phyloP scores from a whole-genome alignment of 1,140 invertebrate species.

The Drosophila simulans region DNA sequence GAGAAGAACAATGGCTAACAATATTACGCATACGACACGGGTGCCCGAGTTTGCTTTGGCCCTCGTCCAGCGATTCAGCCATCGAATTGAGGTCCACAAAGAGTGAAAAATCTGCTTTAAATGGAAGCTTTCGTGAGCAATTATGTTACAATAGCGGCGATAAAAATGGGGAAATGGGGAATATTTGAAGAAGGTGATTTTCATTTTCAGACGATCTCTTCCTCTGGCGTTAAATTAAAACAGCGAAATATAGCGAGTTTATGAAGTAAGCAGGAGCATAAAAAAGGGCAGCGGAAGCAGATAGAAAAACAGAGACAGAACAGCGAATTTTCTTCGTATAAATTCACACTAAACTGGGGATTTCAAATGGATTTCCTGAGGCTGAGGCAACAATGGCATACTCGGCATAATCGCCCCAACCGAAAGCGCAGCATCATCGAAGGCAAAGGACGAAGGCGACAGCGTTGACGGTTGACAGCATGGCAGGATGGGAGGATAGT shows the following conservation, averaged over 20 bases:
- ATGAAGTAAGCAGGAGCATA: constrained; percentile 43
- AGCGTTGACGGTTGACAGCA: constrained; percentile 25
- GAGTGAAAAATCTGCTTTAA: constrained; percentile 29
- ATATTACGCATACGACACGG: constrained; percentile 66
- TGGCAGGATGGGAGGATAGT: constrained; percentile 2
- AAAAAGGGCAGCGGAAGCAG: constrained; percentile 21
- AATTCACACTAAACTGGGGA: constrained; percentile 81
- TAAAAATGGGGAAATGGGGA: constrained; percentile 5
- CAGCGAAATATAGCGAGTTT: constrained; percentile 55
- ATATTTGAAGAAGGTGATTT: constrained; percentile 30
- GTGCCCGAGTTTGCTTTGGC: constrained; percentile 21
- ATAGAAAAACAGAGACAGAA: constrained; percentile 13
- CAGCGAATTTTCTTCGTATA: constrained; percentile 59
- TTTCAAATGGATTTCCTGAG: constrained; percentile 77
- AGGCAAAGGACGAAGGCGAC: constrained; percentile 36
- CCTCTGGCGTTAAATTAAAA: constrained; percentile 74
- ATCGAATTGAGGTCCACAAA: constrained; percentile 15
- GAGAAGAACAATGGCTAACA: constrained; percentile 63
- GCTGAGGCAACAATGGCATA: constrained; percentile 72
- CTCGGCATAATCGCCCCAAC: constrained; percentile 74
- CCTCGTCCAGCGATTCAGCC: constrained; percentile 11
- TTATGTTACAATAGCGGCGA: constrained; percentile 53
- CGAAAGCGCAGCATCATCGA: constrained; percentile 79
- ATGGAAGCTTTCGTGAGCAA: constrained; percentile 51
- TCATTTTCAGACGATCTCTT: constrained; percentile 12